Evolutionary conservation across 2,888 invertebrate genomes (phyloP), one percentile per base, ranked within the genome.

Genomic region (Calliopum simillimum): DNA sequence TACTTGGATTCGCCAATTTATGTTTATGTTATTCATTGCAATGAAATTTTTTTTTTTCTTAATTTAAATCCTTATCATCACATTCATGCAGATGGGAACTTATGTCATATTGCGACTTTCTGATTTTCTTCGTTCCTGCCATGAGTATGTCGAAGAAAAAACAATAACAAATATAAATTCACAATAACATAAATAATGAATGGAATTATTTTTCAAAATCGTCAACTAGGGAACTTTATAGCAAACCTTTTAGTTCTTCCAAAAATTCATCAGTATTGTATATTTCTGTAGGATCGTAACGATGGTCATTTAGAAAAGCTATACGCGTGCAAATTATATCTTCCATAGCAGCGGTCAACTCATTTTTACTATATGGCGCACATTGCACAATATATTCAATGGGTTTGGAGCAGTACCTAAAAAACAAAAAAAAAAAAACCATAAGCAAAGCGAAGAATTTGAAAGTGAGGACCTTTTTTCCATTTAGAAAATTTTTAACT

Each of bases 281-380:
- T 76, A 91, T 91, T 84, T 91, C 91, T 58, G 89, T 88, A 2
- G 90, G 91, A 85, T 91, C 91, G 86, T 89, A 95, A 78, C 94
- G 90, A 84, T 96, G 95, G 78, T 95, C 93, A 1, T 89, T 86
- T 5, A 98, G 86, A 82, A 96, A 97, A 1, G 87, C 85, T 76
- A 89, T 84, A 1, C 90, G 90, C 19, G 89, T 88, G 2, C 79
- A 76, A 0, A 92, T 86, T 0, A 89, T 86, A 14, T 85, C 82
- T 76, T 88, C 88, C 80, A 93, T 88, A 67, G 87, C 87, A 68
- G 81, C 81, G 13, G 87, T 83, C 70, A 89, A 77, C 47, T 83
- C 80, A 71, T 84, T 81, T 74, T 79, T 78, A n/a, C 78, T 74
- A 41, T 81, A 82, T 11, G 84, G 84, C 0, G 83, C 84, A 77